phyloP scores from a whole-genome alignment of 2,113 vertebrate species.

The Eulemur rufifrons region DNA sequence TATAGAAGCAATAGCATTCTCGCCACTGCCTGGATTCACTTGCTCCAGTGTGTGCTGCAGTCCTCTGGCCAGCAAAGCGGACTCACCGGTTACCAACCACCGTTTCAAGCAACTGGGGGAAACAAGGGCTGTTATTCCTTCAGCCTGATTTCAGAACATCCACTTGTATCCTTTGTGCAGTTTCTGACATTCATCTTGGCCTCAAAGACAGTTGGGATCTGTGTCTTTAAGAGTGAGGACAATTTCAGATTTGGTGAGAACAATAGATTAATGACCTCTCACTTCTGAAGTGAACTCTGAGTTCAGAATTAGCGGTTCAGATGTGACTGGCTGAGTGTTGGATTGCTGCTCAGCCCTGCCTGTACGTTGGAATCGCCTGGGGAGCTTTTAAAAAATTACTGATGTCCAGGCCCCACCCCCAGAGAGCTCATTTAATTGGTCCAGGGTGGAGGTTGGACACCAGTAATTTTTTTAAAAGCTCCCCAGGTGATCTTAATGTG shows the following conservation, averaged over 20 bases:
- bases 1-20: not conserved
- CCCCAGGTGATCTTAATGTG: conserved; percentile 71
- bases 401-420: conserved; percentile 47
- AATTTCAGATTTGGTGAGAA: not conserved
- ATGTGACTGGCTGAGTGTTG: not conserved
- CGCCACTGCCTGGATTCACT: not conserved
- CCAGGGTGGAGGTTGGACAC: conserved; percentile 61
- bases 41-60: not conserved
- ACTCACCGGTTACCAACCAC: not conserved
- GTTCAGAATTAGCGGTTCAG: not conserved
- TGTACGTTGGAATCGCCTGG: not conserved
- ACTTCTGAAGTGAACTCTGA: not conserved
- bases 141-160: not conserved
- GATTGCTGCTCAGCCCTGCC: conserved; percentile 31
- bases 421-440: conserved; percentile 72
- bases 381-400: conserved; percentile 70
- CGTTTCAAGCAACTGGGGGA: not conserved
- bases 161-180: not conserved
- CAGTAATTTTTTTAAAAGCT: conserved; percentile 75
- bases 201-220: not conserved
- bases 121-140: not conserved
- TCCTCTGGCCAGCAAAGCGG: not conserved
- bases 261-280: not conserved
- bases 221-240: not conserved
- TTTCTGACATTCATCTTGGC: not conserved